Evolutionary conservation across 2,888 invertebrate species (phyloP), one percentile per base, ranked within the genome.

Genomic region (Thymelicus acteon): DNA sequence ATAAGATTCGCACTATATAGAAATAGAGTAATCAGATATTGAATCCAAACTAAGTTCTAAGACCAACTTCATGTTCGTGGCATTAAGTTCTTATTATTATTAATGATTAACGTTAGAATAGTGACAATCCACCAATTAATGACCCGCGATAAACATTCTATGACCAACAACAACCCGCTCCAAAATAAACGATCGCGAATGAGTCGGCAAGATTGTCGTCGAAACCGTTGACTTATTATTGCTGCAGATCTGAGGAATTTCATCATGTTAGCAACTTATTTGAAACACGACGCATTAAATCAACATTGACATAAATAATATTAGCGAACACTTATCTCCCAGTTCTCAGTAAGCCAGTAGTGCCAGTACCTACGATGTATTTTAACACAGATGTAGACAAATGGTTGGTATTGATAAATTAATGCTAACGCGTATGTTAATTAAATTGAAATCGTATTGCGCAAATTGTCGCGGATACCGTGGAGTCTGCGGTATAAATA

Each of bases 271-370:
- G 62, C 69, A 69, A 58, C 57, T 62, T 48, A 62, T 57, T 68
- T 63, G 57, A 58, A 62, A 62, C 13, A 47, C 69, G 62, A 40
- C 62, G 57, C 57, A 69, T 63, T 69, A 69, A 69, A 69, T 69
- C 69, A 69, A 48, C 62, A 69, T 69, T 69, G 69, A 69, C 69
- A 69, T 69, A 69, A 69, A 69, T 69, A 69, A 63, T 62, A 57
- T 63, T 19, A 58, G 13, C 19, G 24, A 48, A 63, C 57, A 58
- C 63, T 69, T 57, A 69, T 69, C 63, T 63, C 62, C 37, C 31
- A 44, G 64, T 44, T 62, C 68, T 57, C 62, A 47, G 62, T 54
- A 69, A 54, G 52, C 47, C 57, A 57, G 19, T 12, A 10, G 63
- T 44, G 52, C 47, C 57, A 57, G 19, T 12, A 10, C 24, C 24